Evolutionary conservation across 2,113 vertebrate genomes (phyloP), one percentile per base, ranked within the genome.

Genomic region (Neogale vison): DNA sequence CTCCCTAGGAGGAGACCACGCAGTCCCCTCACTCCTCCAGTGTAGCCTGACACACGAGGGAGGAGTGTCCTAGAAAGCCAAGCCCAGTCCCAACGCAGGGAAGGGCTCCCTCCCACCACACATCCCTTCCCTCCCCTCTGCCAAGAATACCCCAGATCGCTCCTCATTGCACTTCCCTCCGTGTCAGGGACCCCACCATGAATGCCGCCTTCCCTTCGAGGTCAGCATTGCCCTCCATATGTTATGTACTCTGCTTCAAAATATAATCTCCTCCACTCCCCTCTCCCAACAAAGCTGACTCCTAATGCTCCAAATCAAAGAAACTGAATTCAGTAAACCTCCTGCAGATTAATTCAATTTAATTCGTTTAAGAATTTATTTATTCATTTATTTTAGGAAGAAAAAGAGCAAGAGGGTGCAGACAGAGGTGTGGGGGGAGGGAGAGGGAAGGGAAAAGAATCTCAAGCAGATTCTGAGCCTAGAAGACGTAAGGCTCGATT

Each of bases 101-200:
- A 31, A 61, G 12, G 13, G 55, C 72, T 95, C 55, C 12, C 17
- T 42, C 63, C 34, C 39, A 52, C 13, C 6, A 92, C 45, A 96
- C 81, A 89, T 77, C 92, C 82, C 90, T 95, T n/a, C 86, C 57
- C 91, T 77, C 72, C 47, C 55, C n/a, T 77, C 31, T 34, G 65
- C 63, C 36, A 57, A 65, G 50, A 47, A 34, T n/a, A 67, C 31
- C 2, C 39, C 55, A 57, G 26, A 3, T 5, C 12, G 14, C 36
- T 63, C 14, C 79, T 74, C n/a, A 20, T n/a, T 67, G n/a, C 0
- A 61, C 39, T 15, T 34, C 23, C 76, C 79, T 76, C 57, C 10
- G 3, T 3, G 21, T 18, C 36, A 15, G 81, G 76, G 47, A 52
- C 15, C n/a, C 55, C 36, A 8, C n/a, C 1, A 0, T 55, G 1